phyloP scores from a whole-genome alignment of 2,113 vertebrate genomes.

The Baryphthengus martii region DNA sequence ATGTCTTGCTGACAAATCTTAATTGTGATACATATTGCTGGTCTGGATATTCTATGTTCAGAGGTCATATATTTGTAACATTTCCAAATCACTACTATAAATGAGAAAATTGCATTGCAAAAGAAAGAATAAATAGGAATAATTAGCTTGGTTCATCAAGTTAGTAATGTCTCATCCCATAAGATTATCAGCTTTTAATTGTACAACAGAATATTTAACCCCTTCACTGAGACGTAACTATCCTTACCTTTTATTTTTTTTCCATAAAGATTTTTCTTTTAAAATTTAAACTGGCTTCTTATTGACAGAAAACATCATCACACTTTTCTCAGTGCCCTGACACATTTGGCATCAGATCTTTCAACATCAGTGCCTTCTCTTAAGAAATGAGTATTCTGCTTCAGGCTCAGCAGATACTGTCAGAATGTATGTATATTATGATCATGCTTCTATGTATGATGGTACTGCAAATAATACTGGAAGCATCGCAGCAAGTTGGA shows the following conservation, averaged over 20 bases:
- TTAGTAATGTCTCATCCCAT: not conserved
- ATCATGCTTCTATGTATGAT: not conserved
- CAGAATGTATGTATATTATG: rapidly evolving
- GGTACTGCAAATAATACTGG: not conserved
- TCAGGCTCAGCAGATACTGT: not conserved
- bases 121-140: not conserved
- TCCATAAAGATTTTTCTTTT: not conserved
- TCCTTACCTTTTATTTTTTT: not conserved
- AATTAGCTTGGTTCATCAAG: not conserved
- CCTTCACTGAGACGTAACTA: not conserved
- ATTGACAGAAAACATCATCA: not conserved
- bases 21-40: not conserved
- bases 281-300: not conserved
- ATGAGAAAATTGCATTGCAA: not conserved
- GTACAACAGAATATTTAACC: not conserved
- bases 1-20: not conserved
- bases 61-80: not conserved
- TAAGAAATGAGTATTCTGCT: not conserved
- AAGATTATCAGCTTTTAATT: not conserved
- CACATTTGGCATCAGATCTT: not conserved
- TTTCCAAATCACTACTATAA: not conserved
- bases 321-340: not conserved
- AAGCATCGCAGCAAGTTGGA: not conserved
- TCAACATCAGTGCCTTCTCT: not conserved
- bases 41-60: not conserved